phyloP scores from a whole-genome alignment of 2,888 invertebrate genomes.

The Cephus nigrinus region DNA sequence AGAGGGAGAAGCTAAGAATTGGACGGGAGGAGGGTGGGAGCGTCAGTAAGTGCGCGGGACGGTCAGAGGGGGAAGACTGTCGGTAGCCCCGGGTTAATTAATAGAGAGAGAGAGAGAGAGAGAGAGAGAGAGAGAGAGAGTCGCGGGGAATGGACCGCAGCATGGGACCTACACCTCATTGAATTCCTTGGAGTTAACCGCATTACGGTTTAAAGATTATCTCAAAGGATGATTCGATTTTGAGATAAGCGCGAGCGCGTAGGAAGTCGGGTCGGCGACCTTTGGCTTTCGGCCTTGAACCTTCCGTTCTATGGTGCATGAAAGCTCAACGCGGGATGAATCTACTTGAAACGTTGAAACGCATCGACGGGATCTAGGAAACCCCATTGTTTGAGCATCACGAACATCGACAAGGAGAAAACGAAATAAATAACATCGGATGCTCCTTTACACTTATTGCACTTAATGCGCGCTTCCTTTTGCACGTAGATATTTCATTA shows the following conservation, averaged over 20 bases:
- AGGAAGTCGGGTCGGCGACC: conserved; percentile 6
- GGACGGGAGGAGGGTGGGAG: not conserved
- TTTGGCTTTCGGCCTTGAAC: conserved; percentile 3
- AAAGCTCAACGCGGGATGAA: too few relatives aligned
- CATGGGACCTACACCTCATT: conserved; percentile 37
- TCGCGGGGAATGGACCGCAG: conserved; percentile 26
- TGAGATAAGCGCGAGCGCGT: conserved; percentile 1
- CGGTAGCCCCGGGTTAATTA: conserved; percentile 39
- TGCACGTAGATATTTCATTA: conserved; percentile 59
- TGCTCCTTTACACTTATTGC: not conserved
- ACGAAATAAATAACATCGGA: too few relatives aligned
- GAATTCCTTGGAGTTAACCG: conserved; percentile 21
- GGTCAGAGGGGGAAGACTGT: not conserved
- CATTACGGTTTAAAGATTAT: conserved; percentile 5
- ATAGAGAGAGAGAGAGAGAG: conserved; percentile 30
- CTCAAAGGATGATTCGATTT: conserved; percentile 1
- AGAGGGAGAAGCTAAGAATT: too few relatives aligned
- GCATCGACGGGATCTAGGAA: not conserved
- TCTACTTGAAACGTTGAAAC: not conserved
- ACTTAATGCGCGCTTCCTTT: conserved; percentile 49
- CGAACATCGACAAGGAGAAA: too few relatives aligned
- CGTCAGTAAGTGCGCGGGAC: not conserved
- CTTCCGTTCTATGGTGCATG: too few relatives aligned
- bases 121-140: conserved; percentile 23
- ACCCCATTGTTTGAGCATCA: too few relatives aligned